These are phyloP conservation scores for Alloscopus bannaensis DNA, from an alignment of 2,888 invertebrate species.

Conservation along the genomic window DNA sequence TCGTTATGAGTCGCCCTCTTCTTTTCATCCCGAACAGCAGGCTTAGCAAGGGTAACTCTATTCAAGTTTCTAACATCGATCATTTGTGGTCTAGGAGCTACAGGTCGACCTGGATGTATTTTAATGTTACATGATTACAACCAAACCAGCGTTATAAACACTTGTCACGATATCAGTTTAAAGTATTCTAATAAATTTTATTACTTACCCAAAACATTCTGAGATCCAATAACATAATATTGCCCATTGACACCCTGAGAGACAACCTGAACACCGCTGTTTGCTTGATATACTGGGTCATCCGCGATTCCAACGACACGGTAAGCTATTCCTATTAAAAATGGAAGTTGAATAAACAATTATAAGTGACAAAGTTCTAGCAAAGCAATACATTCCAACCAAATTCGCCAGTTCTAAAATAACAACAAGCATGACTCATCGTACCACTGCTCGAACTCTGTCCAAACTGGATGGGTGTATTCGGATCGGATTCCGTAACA, in stretches of 20 bases:
- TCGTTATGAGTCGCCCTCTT: slow-evolving; percentile 95
- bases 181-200: neutral
- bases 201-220: slow-evolving; percentile 83
- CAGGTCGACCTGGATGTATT: slow-evolving; percentile 59
- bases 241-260: slow-evolving; percentile 77
- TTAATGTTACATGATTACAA: neutral
- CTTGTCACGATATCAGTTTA: no score
- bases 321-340: slow-evolving; percentile 80
- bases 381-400: no score
- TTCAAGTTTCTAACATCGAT: slow-evolving; percentile 69
- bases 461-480: slow-evolving; percentile 71
- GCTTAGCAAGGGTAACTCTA: slow-evolving; percentile 66
- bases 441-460: slow-evolving; percentile 51
- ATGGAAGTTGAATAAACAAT: slow-evolving; percentile 13
- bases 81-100: slow-evolving; percentile 69
- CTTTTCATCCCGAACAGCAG: slow-evolving; percentile 70
- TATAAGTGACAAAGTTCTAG: neutral
- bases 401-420: slow-evolving; percentile 1
- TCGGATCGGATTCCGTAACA: slow-evolving; percentile 69
- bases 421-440: neutral
- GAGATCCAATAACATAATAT: slow-evolving; percentile 89
- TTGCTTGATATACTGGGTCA: slow-evolving; percentile 66
- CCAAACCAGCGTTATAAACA: no score
- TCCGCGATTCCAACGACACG: slow-evolving; percentile 80
- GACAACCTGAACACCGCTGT: slow-evolving; percentile 68